Percentiles rank a stretch among this genome's conserved stretches.
Conservation (phyloP, 2,113 vertebrate genomes). For the Nerophis ophidion region DNA sequence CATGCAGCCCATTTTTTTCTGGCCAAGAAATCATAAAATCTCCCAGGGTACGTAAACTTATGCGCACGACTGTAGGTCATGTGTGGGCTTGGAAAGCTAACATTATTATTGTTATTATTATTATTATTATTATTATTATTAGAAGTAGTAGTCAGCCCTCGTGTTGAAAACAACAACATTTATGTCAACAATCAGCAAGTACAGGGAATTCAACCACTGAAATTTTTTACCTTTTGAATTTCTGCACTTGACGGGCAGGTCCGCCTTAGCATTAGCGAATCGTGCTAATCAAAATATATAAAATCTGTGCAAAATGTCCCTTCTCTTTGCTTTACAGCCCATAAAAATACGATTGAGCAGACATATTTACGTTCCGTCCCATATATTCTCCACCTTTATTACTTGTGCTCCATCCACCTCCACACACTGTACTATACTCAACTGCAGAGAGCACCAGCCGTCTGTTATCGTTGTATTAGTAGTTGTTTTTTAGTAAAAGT, state of each 20-base stretch:
- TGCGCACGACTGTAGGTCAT: too few species aligned
- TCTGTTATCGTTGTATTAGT: too few species aligned
- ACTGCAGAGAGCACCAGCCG: too few species aligned
- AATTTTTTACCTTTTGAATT: neutral
- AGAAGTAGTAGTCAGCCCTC: conserved; percentile 17
- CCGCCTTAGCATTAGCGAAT: conserved; percentile 27
- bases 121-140: neutral
- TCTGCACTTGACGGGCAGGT: conserved; percentile 25
- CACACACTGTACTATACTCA: too few species aligned
- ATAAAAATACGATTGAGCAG: too few species aligned
- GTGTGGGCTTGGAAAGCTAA: conserved; percentile 25
- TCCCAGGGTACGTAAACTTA: too few species aligned
- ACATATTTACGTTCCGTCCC: too few species aligned
- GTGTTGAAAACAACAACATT: conserved; percentile 15
- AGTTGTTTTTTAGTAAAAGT: too few species aligned
- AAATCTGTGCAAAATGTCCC: conserved; percentile 36
- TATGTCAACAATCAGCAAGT: conserved; percentile 19
- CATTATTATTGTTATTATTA: conserved; percentile 1
- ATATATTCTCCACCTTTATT: too few species aligned
- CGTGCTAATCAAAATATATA: conserved; percentile 33
- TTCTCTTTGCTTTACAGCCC: conserved; percentile 20
- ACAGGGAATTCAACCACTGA: conserved; percentile 26
- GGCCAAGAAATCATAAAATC: too few species aligned
- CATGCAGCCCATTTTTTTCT: too few species aligned
- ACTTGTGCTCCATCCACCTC: too few species aligned